Percentiles rank a stretch among this genome's conserved stretches.
Conservation (phyloP, 64 coral and sea anemone species). For the Anthopleura sola region DNA sequence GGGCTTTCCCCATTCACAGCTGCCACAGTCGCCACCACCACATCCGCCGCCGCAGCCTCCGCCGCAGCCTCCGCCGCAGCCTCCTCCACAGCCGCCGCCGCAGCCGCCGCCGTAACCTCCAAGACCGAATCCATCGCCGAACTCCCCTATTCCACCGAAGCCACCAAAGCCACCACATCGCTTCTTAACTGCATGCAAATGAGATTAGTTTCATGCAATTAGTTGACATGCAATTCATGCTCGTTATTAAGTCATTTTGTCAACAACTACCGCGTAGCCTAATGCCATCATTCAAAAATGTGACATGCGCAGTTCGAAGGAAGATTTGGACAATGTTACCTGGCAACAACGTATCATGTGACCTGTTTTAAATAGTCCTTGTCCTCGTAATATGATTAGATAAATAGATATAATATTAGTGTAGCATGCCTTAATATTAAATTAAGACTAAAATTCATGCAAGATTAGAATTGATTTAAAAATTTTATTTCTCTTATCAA, state of each 20-base stretch:
- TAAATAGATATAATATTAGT: background rate
- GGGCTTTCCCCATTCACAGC: slow-evolving; percentile 48
- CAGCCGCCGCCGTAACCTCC: background rate
- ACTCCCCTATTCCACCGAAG: slow-evolving; percentile 6
- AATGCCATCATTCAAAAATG: background rate
- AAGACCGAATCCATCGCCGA: background rate
- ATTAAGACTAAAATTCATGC: background rate
- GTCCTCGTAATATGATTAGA: background rate
- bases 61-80: background rate
- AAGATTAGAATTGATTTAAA: slow-evolving; percentile 8
- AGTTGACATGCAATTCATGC: slow-evolving; percentile 26
- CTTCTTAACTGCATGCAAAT: slow-evolving; percentile 41
- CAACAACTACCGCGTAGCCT: background rate
- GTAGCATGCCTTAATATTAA: background rate
- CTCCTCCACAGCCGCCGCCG: background rate
- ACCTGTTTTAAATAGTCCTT: too few species aligned
- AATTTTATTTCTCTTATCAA: slow-evolving; percentile 16
- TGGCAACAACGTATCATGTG: background rate
- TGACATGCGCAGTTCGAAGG: background rate
- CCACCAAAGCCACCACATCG: slow-evolving; percentile 1
- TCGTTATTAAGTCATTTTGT: too few species aligned
- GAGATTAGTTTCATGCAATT: slow-evolving; percentile 22
- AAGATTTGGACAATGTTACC: background rate
- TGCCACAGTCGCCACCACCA: slow-evolving; percentile 10
- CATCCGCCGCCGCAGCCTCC: background rate